Conservation (phyloP, 2,113 vertebrate genomes). For the Sminthopsis crassicaudata region DNA sequence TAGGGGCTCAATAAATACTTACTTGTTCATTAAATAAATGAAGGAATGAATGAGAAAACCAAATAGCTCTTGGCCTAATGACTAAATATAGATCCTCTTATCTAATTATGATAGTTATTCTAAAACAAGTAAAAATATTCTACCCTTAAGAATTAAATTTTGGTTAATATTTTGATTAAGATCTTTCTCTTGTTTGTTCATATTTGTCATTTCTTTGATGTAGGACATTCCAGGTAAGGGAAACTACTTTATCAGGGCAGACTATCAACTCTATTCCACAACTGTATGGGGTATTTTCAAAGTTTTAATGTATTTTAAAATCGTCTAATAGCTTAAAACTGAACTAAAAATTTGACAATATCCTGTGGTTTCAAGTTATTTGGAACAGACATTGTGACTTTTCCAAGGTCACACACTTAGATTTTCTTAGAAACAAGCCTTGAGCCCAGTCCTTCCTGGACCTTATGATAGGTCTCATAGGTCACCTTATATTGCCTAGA, state of each 20-base stretch:
- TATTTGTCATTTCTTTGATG: neutral
- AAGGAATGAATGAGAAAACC: constrained; percentile 52
- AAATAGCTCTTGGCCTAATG: neutral
- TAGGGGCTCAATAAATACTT: constrained; percentile 53
- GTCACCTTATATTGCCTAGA: neutral
- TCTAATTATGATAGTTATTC: neutral
- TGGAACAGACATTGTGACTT: too few relatives aligned
- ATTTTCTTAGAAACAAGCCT: too few relatives aligned
- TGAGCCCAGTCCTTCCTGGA: too few relatives aligned
- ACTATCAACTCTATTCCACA: neutral
- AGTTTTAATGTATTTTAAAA: neutral
- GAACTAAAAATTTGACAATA: too few relatives aligned
- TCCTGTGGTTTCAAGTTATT: too few relatives aligned
- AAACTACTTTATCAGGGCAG: neutral
- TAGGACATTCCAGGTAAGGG: neutral
- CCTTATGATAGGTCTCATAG: neutral
- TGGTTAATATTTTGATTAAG: neutral
- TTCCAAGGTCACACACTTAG: too few relatives aligned
- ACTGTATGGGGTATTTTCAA: too few relatives aligned
- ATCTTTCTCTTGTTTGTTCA: neutral
- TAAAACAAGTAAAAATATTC: neutral
- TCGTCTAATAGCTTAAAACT: too few relatives aligned
- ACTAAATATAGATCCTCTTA: neutral
- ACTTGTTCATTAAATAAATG: neutral
- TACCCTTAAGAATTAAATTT: neutral